Conservation (phyloP, 2,888 invertebrate genomes). For the Macrosiphum euphorbiae region DNA sequence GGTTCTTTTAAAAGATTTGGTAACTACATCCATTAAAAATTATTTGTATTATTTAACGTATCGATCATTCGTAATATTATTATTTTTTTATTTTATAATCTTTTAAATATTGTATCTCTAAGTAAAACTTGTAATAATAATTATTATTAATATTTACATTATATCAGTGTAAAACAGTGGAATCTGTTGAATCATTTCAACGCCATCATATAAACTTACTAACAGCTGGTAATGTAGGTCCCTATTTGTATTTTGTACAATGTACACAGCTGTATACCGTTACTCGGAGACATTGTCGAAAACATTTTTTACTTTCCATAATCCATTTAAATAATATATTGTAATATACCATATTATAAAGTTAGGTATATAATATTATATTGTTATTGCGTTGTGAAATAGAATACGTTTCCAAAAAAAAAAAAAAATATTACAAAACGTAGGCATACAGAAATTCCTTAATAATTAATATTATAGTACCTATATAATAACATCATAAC, state of each 20-base stretch:
- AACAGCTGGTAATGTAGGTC: background rate
- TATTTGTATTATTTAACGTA: too few species aligned
- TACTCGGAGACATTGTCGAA: background rate
- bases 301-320: background rate
- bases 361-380: background rate
- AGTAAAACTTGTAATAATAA: too few species aligned
- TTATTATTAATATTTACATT: too few species aligned
- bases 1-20: too few species aligned
- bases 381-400: background rate
- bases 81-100: too few species aligned
- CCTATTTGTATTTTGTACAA: too few species aligned
- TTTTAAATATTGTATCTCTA: too few species aligned
- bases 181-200: background rate
- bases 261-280: background rate
- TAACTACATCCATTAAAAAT: too few species aligned
- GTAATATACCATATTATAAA: background rate
- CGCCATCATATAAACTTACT: background rate
- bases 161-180: too few species aligned
- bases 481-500: background rate
- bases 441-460: background rate
- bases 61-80: too few species aligned
- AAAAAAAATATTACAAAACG: background rate
- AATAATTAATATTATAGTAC: background rate
- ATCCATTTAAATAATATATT: background rate
- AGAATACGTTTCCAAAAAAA: background rate